Conservation (phyloP, 2,888 invertebrate species). For the Phyto melanocephala region DNA sequence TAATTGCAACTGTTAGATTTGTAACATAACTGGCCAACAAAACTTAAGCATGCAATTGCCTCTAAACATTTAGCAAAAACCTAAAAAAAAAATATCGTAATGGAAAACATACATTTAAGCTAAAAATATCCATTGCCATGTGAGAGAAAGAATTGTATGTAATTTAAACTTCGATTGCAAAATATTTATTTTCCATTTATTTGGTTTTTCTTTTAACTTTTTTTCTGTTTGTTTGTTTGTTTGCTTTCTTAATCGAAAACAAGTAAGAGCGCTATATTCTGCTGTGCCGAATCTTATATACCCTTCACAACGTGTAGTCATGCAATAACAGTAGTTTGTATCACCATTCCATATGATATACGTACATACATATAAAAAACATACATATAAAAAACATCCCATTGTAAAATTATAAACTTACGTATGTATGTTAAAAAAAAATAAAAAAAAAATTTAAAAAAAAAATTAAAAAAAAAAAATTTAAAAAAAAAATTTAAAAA, state of each 20-base stretch:
- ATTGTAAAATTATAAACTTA: too few species aligned
- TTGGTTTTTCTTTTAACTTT: background rate
- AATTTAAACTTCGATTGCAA: conserved; percentile 49
- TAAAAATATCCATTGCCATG: conserved; percentile 26
- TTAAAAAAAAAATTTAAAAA: too few species aligned
- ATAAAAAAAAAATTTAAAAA: too few species aligned
- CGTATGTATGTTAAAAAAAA: too few species aligned
- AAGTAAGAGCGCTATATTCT: too few species aligned
- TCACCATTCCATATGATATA: too few species aligned
- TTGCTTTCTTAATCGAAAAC: conserved; percentile 21
- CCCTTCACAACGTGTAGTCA: too few species aligned
- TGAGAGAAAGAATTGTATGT: conserved; percentile 52
- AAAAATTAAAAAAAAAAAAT: too few species aligned
- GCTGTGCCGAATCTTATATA: too few species aligned
- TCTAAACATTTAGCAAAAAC: conserved; percentile 41
- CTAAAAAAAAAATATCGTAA: background rate
- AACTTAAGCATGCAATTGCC: conserved; percentile 58
- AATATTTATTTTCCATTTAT: conserved; percentile 1
- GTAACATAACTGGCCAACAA: conserved; percentile 57
- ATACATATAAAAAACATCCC: too few species aligned
- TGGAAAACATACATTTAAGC: background rate
- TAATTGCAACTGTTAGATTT: conserved; percentile 60
- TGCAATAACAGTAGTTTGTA: too few species aligned
- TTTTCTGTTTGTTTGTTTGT: background rate
- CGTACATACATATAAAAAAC: too few species aligned